Evolutionary conservation across 2,888 invertebrate species (phyloP), one percentile per base, ranked within the genome.

Genomic region (Neoaliturus tenellus): DNA sequence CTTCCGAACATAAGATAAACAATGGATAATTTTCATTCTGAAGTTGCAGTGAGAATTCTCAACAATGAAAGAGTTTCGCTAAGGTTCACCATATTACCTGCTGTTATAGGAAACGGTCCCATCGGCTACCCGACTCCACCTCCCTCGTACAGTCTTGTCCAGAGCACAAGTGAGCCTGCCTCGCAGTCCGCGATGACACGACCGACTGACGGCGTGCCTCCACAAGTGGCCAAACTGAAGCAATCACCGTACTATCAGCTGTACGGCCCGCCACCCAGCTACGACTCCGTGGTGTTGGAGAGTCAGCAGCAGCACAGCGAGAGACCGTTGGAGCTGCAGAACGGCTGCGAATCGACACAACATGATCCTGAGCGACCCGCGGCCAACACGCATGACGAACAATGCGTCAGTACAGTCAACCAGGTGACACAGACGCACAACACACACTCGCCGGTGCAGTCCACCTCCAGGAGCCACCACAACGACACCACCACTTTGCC

Each of bases 241-340:
- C 31, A 83, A 1, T 85, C 85, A 83, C 91, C 91, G 4, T 91
- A 91, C 85, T 91, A 91, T 86, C 90, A 91, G 84, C 86, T 91
- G n/a, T 91, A 91, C 85, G 91, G 91, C 23, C 91, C 91, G 58
- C 91, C 91, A 14, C 91, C 91, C n/a, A 91, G 91, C 85, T 91
- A 91, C 86, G 91, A 91, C 85, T 91, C 91, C 51, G 91, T 91
- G 81, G 90, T 91, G 10, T 39, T 41, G 12, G 81, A 81, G 44
- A 67, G 41, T 71, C 71, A 71, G 35, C 2, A 17, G 12, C 25
- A 35, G 17, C 83, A 84, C 82, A 51, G 39, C 69, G 58, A 58
- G 81, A n/a, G 4, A 80, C 1, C 25, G 14, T 48, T n/a, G 44
- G 51, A 80, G n/a, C 80, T 28, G 58, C n/a, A 28, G 80, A 23